A percentile compares a stretch with the other conserved stretches of the same genome.
phyloP scores from a whole-genome alignment of 2,888 invertebrate species.

The Hirtodrosophila duncani region DNA sequence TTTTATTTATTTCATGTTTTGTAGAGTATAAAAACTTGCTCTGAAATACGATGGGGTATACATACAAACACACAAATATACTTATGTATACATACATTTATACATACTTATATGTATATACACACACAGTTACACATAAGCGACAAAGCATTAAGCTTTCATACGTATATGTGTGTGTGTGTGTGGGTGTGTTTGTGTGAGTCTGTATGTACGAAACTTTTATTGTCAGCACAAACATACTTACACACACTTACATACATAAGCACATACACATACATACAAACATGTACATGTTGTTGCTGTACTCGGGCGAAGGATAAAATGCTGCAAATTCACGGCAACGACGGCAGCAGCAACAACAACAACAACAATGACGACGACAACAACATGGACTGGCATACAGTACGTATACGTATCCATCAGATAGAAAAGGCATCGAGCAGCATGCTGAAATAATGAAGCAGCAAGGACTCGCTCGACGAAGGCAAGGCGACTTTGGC shows the following conservation, averaged over 20 bases:
- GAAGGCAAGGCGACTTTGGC: constrained; percentile 12
- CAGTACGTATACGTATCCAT: constrained; percentile 73
- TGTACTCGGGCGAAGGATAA: constrained; percentile 64
- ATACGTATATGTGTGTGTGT: constrained; percentile 45
- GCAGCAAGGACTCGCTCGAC: constrained; percentile 67
- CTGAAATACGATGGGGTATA: constrained; percentile 65
- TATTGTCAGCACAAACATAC: constrained; percentile 68
- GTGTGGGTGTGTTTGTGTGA: constrained; percentile 32
- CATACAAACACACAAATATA: constrained; percentile 34
- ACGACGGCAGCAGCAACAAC: constrained; percentile 33
- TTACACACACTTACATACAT: constrained; percentile 44
- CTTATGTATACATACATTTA: constrained; percentile 17
- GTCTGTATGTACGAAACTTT: constrained; percentile 60
- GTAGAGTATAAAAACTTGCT: constrained; percentile 62
- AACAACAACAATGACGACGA: constrained; percentile 15
- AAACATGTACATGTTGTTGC: constrained; percentile 30
- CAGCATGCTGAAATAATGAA: constrained; percentile 72
- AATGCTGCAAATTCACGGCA: constrained; percentile 71
- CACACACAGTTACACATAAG: constrained; percentile 31
- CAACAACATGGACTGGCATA: constrained; percentile 44
- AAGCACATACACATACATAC: constrained; percentile 17
- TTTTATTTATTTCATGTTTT: constrained; percentile 28
- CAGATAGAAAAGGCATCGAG: constrained; percentile 72
- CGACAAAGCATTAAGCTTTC: constrained; percentile 62
- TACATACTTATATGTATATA: constrained; percentile 12